Evolutionary conservation across 2,113 vertebrate species (phyloP), one percentile per base, ranked within the genome.

Genomic region (Suricata suricatta): DNA sequence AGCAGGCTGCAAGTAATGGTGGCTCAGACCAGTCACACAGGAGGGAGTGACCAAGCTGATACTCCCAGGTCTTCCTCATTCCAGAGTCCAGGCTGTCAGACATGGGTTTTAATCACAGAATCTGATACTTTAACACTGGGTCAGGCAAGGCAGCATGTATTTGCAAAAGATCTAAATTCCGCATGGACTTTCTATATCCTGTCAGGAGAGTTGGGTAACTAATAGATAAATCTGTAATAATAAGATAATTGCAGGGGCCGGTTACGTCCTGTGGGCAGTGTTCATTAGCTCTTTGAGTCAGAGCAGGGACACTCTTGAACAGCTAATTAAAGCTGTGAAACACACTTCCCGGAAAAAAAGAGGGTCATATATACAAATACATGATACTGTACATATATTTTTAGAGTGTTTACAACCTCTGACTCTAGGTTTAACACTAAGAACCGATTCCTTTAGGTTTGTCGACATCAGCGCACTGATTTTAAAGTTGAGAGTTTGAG

Each of bases 1-100:
- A 23, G 2, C 16, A 47, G 31, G 52, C 21, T 13, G 60, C 1
- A 3, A n/a, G 33, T 7, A 7, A 5, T 0, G 35, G 35, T 15
- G 60, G n/a, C 60, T 76, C 16, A 31, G 81, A 17, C 44, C 63
- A 12, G 47, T 52, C 10, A n/a, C n/a, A 5, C 2, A 2, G 23
- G 27, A 35, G 16, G 11, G 60, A 77, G 44, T 21, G 52, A 52
- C 3, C 29, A 2, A 47, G 44, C 5, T 60, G 88, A 23, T 27
- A 63, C 3, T 7, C 7, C 50, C 38, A 7, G n/a, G 6, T n/a
- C 17, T 54, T 7, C 33, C 14, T 41, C 16, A 0, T 23, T n/a
- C 13, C 21, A 7, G 57, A 31, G 66, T 17, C 38, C 54, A 21
- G 12, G 27, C 27, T 50, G 10, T 38, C 41, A 77, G 7, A 41